phyloP scores from a whole-genome alignment of 2,113 vertebrate genomes.

The Solea senegalensis region DNA sequence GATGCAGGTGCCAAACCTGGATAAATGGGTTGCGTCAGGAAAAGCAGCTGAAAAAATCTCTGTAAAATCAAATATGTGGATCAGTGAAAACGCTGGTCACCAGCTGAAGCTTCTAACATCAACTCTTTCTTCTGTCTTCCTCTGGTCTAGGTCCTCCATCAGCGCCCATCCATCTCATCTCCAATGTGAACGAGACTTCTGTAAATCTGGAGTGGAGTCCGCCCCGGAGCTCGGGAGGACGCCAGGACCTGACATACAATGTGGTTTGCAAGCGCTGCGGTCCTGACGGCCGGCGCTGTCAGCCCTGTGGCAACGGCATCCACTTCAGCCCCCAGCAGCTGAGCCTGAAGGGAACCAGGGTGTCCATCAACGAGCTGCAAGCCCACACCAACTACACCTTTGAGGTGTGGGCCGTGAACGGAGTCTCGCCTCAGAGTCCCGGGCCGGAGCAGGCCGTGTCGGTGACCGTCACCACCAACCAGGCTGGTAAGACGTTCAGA shows the following conservation, averaged over 20 bases:
- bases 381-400: conserved; percentile 99
- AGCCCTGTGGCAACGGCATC: conserved; percentile 90
- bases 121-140: neutral
- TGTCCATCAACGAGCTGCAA: conserved; percentile 96
- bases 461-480: conserved; percentile 97
- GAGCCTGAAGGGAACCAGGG: conserved; percentile 87
- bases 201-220: conserved; percentile 97
- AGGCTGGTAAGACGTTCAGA: conserved; percentile 88
- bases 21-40: no score
- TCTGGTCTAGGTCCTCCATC: conserved; percentile 88
- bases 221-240: conserved; percentile 90
- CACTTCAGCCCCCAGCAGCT: conserved; percentile 95
- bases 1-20: no score
- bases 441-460: conserved; percentile 92
- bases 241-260: conserved; percentile 93
- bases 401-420: conserved; percentile 96
- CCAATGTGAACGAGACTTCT: conserved; percentile 97
- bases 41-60: no score
- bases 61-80: neutral
- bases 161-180: conserved; percentile 94
- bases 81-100: neutral
- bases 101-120: neutral
- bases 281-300: conserved; percentile 85
- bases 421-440: conserved; percentile 92
- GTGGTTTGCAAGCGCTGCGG: conserved; percentile 94